Base-by-base conservation (phyloP, 2,797 vertebrate species). In the Prunella strophiata region DNA sequence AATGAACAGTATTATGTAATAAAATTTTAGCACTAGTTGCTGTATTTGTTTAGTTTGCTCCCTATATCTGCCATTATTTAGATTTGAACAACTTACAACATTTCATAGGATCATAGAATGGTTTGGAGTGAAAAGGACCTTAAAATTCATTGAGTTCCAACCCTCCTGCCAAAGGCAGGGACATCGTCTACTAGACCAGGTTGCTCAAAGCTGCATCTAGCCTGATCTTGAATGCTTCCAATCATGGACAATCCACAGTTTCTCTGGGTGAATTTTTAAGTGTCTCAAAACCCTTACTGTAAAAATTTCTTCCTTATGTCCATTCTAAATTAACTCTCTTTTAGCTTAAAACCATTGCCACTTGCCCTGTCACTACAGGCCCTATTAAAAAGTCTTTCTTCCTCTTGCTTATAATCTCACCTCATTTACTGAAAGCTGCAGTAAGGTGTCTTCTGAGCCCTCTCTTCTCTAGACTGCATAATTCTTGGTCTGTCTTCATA, bases 401-500 rank as follows among this genome's bases (percentile, higher is more conserved):
- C 9, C 7, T 38, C 12, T 71, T 67, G 72, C 7, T 70, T 40
- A n/a, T 18, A 59, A 30, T 6, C 6, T 13, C 13, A 5, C 4
- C 50, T 58, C 54, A 19, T 16, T 5, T 10, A 21, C 1, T 54
- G 14, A 51, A 88, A 91, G 23, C 4, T 71, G 11, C 4, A 34
- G 1, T 23, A 14, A 54, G 5, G 4, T 19, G 2, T 70, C 12
- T 23, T 66, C 0, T 0, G 10, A 65, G 10, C 5, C 6, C 78
- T 59, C 9, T 75, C 32, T 40, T 67, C 30, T 71, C 27, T 6
- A 30, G 10, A 7, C 8, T 51, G 17, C 57, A 43, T 18, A 58
- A 27, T 38, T 54, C 36, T 87, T 50, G 67, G 3, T 7, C 20
- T 72, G 13, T 81, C 26, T 38, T 75, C 42, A 50, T 1, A 50